phyloP scores from a whole-genome alignment of 2,888 invertebrate genomes.

The Melitaea athalia region DNA sequence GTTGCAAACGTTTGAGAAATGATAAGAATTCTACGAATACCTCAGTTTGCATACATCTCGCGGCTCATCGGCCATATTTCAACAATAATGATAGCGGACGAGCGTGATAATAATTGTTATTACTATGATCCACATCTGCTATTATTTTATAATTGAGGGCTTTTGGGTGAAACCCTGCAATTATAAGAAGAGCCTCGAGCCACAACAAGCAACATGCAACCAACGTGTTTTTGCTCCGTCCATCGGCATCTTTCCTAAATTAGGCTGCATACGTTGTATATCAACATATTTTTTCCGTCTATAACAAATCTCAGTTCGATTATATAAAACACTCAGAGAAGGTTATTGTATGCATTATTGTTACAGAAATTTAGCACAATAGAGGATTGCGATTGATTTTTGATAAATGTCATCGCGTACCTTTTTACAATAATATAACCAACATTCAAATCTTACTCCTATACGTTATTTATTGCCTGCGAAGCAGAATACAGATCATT shows the following conservation, averaged over 20 bases:
- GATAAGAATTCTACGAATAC: slow-evolving; percentile 53
- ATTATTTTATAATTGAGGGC: slow-evolving; percentile 82
- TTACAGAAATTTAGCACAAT: neutral
- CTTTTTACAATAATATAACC: neutral
- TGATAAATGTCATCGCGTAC: neutral
- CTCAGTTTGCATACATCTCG: slow-evolving; percentile 70
- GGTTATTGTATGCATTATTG: neutral
- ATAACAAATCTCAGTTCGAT: neutral
- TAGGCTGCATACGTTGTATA: slow-evolving; percentile 27
- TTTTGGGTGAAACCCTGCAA: slow-evolving; percentile 81
- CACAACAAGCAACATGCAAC: slow-evolving; percentile 70
- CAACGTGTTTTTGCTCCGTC: slow-evolving; percentile 48
- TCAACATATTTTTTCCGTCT: slow-evolving; percentile 6
- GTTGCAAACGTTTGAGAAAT: slow-evolving; percentile 38
- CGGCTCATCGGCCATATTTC: slow-evolving; percentile 74
- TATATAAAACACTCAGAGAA: neutral
- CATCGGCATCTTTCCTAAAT: slow-evolving; percentile 37
- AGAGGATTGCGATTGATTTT: neutral
- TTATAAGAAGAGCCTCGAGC: slow-evolving; percentile 80
- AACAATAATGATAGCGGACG: slow-evolving; percentile 75
- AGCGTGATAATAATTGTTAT: slow-evolving; percentile 83
- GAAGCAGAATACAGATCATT: slow-evolving; percentile 40
- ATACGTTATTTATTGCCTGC: slow-evolving; percentile 33
- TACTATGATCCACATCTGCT: slow-evolving; percentile 82
- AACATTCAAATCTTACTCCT: neutral